Evolutionary conservation across 2,888 invertebrate genomes (phyloP).

Genomic region (Parascotia fuliginaria): DNA sequence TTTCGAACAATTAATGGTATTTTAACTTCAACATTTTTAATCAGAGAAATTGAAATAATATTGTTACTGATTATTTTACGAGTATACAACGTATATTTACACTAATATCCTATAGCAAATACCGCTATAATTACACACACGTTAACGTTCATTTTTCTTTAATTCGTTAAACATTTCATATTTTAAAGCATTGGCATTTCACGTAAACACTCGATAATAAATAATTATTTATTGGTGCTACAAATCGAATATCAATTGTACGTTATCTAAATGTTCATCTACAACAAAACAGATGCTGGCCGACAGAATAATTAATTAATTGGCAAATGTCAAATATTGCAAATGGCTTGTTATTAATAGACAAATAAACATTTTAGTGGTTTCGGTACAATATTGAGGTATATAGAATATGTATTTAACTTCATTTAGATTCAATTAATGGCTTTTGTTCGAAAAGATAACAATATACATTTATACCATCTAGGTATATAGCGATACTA

Average conservation of each 20-base stretch:
- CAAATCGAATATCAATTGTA: constrained; percentile 7
- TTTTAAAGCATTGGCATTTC: background rate
- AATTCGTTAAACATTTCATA: background rate
- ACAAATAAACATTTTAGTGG: background rate
- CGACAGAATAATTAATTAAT: constrained; percentile 26
- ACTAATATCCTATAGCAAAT: background rate
- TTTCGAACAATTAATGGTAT: background rate
- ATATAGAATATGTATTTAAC: too few relatives aligned
- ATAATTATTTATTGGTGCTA: background rate
- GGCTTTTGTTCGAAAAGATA: too few relatives aligned
- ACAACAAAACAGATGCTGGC: constrained; percentile 22
- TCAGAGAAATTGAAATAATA: background rate
- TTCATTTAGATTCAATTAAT: too few relatives aligned
- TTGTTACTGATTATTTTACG: too few relatives aligned
- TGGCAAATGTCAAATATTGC: constrained; percentile 10
- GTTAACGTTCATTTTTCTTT: background rate
- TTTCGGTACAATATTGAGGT: background rate
- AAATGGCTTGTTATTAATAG: constrained; percentile 16
- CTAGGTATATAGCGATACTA: too few relatives aligned
- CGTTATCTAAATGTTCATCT: constrained; percentile 8
- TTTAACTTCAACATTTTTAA: background rate
- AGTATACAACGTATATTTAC: too few relatives aligned
- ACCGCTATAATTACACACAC: background rate
- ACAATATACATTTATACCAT: too few relatives aligned
- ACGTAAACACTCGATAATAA: background rate